Evolutionary conservation across 2,113 vertebrate species (phyloP), one percentile per base, ranked within the genome.

Genomic region (Rhegmatorhina hoffmannsi): DNA sequence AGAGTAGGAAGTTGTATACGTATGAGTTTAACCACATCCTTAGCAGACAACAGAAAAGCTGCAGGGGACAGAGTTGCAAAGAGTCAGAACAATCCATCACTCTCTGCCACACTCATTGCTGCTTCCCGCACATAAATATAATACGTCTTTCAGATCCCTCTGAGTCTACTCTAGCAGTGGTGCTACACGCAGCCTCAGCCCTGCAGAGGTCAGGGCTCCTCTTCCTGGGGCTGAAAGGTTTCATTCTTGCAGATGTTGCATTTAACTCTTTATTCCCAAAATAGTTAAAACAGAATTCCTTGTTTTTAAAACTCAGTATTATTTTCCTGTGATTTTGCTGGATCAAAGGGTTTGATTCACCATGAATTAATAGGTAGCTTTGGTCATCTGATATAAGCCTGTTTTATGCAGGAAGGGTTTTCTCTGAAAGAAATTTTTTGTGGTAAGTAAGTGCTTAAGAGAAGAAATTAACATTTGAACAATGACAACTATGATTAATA

Each of bases 111-210:
- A 17, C 9, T 36, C 1, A 1, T 33, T 81, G 58, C 49, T 89
- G 43, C 28, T 70, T 10, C 31, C 21, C 60, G 36, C 24, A 46
- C 28, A 49, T 28, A 36, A 90, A 17, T 17, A 28, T 40, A 11
- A 4, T 26, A 18, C 43, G 81, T 36, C 64, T 50, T 46, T 60
- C 36, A 74, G 70, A 69, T 5, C 12, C 3, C 21, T 83, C 49
- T 0, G 1, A 49, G 28, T 34, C 76, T 14, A 1, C 52, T 26
- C 34, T 82, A 0, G 0, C 4, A 14, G 10, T 11, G 21, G 24
- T 14, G 44, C 19, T 16, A 13, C n/a, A 29, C 40, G 36, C 33
- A 86, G 23, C 31, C 79, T 79, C 67, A 66, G 33, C 18, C 29
- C 47, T 31, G 38, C 33, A n/a, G 46, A 29, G 29, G 78, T 16